Conservation (phyloP, 2,113 vertebrate genomes). For the Scomber colias region DNA sequence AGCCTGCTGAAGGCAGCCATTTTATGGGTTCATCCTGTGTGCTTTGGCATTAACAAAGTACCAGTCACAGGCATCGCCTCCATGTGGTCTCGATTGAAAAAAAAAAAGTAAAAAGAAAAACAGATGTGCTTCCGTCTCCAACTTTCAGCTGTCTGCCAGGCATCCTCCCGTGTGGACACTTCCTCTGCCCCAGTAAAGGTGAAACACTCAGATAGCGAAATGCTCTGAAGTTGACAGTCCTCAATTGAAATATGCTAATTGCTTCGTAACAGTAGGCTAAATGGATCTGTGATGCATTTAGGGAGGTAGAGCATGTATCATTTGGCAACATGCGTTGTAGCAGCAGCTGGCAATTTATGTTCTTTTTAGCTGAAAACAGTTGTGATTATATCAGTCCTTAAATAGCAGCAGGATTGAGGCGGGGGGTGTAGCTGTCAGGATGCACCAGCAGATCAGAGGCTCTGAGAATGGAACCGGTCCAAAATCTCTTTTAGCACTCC, state of each 20-base stretch:
- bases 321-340: not conserved
- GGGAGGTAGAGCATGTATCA: not conserved
- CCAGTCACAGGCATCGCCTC: constrained; percentile 60
- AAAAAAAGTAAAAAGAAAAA: constrained; percentile 22
- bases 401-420: constrained; percentile 24
- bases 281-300: constrained; percentile 6
- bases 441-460: constrained; percentile 62
- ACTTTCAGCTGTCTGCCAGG: constrained; percentile 70
- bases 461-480: constrained; percentile 58
- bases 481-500: constrained; percentile 72
- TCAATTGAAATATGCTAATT: not conserved
- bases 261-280: not conserved
- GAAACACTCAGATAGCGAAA: constrained; percentile 1
- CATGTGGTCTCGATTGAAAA: constrained; percentile 72
- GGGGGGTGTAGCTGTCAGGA: constrained; percentile 32
- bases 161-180: constrained; percentile 34
- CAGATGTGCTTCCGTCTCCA: constrained; percentile 68
- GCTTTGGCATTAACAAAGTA: constrained; percentile 71
- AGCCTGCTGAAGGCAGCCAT: constrained; percentile 68
- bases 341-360: constrained; percentile 14
- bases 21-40: constrained; percentile 78
- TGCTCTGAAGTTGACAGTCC: not conserved
- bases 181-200: constrained; percentile 41
- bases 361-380: constrained; percentile 39
- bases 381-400: constrained; percentile 21